phyloP scores from a whole-genome alignment of 2,888 invertebrate species.

The Asteroscopus sphinx region DNA sequence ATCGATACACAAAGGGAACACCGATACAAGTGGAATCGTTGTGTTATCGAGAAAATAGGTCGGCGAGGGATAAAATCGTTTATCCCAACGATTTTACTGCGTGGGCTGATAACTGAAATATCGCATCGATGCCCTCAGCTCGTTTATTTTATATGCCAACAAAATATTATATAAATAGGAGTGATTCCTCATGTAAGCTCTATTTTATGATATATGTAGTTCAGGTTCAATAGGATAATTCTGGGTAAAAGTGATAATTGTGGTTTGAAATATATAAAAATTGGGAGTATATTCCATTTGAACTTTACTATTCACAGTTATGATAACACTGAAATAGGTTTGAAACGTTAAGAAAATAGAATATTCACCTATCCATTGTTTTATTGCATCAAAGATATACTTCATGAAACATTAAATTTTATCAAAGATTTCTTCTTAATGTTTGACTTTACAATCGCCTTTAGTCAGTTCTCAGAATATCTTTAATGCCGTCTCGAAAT shows the following conservation, averaged over 20 bases:
- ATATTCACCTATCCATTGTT: conserved; percentile 6
- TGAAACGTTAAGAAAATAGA: conserved; percentile 7
- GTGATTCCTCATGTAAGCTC: conserved; percentile 9
- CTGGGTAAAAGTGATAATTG: not conserved
- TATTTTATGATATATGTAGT: conserved; percentile 7
- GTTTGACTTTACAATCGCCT: not conserved
- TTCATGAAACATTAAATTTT: conserved; percentile 4
- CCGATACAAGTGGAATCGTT: conserved; percentile 39
- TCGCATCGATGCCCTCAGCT: conserved; percentile 28
- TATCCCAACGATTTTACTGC: conserved; percentile 45
- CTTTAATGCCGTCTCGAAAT: conserved; percentile 50
- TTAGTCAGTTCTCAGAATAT: not conserved
- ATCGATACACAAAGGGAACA: conserved; percentile 49
- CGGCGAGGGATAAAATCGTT: conserved; percentile 58
- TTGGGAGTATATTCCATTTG: conserved; percentile 1
- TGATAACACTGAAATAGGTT: conserved; percentile 13
- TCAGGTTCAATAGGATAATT: conserved; percentile 4
- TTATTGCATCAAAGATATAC: not conserved
- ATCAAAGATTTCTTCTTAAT: not conserved
- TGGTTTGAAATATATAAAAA: not conserved
- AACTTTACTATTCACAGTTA: conserved; percentile 10
- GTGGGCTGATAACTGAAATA: conserved; percentile 39
- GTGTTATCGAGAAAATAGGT: conserved; percentile 59
- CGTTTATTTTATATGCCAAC: conserved; percentile 28
- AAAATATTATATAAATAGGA: conserved; percentile 28